Evolutionary conservation across 2,113 vertebrate genomes (phyloP).

Genomic region (Toxostoma redivivum): DNA sequence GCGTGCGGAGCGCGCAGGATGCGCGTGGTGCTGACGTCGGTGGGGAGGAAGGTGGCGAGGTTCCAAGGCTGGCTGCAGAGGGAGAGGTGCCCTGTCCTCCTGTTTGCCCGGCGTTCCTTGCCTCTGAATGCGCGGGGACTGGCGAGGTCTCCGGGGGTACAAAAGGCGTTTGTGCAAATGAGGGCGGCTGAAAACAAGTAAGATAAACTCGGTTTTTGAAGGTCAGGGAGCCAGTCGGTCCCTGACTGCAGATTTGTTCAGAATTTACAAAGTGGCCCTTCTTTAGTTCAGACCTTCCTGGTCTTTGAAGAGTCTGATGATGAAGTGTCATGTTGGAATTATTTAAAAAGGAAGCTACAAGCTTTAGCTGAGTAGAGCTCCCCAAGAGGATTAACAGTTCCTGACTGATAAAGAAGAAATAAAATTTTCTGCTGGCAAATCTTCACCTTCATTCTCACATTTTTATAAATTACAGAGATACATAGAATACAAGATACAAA

Average conservation of each 20-base stretch:
- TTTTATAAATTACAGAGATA: neutral
- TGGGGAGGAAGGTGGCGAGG: neutral
- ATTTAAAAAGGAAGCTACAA: neutral
- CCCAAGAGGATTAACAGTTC: neutral
- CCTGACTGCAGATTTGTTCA: too few species aligned
- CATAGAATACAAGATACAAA: neutral
- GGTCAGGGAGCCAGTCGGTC: too few species aligned
- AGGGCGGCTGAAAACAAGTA: neutral
- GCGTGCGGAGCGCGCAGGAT: fast-evolving
- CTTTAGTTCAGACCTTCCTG: neutral
- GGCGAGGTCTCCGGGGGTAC: fast-evolving
- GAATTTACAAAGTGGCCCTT: neutral
- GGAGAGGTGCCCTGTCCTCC: fast-evolving
- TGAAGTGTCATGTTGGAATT: neutral
- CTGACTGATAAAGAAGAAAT: neutral
- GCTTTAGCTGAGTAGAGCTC: neutral
- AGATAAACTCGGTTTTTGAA: fast-evolving
- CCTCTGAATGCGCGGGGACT: fast-evolving
- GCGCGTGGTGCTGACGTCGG: neutral
- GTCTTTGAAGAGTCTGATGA: too few species aligned
- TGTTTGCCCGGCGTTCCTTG: fast-evolving
- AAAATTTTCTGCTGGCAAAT: neutral
- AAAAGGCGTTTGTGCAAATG: neutral
- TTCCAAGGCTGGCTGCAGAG: fast-evolving
- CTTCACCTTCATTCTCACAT: neutral